These are phyloP conservation scores for Eolophus roseicapilla DNA, from an alignment of 2,113 vertebrate species.

Conservation along the genomic window DNA sequence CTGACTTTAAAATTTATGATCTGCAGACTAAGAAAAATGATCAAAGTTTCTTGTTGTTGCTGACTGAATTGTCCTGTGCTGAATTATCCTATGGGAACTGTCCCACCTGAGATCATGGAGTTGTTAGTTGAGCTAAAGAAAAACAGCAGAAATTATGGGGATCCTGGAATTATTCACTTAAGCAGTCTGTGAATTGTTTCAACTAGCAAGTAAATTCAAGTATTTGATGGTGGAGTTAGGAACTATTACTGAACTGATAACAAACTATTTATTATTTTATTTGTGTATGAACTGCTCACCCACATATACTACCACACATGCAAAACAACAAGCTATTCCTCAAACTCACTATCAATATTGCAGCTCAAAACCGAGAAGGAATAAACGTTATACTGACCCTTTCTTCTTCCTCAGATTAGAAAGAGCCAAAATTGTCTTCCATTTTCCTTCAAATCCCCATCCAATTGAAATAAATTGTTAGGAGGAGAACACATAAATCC, in stretches of 20 bases:
- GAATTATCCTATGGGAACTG: background rate
- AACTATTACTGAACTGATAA: background rate
- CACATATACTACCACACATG: background rate
- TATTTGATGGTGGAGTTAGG: background rate
- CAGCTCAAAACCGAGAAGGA: background rate
- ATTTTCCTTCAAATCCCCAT: background rate
- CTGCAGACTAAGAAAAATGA: background rate
- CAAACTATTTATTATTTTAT: background rate
- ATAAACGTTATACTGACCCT: background rate
- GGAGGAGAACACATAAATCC: background rate
- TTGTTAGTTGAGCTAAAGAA: background rate
- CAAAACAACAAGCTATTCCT: background rate
- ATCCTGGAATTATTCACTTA: background rate
- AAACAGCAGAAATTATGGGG: background rate
- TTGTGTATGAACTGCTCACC: background rate
- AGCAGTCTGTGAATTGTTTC: background rate
- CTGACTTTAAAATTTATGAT: background rate
- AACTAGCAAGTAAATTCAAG: background rate
- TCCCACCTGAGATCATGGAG: background rate
- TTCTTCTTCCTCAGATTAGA: background rate
- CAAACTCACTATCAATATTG: background rate
- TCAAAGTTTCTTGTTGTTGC: background rate
- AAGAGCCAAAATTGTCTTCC: background rate
- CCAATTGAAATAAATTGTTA: background rate
- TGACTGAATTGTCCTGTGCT: background rate